These are phyloP conservation scores for Neotoma lepida DNA, from an alignment of 2,113 vertebrate genomes.

Conservation along the genomic window DNA sequence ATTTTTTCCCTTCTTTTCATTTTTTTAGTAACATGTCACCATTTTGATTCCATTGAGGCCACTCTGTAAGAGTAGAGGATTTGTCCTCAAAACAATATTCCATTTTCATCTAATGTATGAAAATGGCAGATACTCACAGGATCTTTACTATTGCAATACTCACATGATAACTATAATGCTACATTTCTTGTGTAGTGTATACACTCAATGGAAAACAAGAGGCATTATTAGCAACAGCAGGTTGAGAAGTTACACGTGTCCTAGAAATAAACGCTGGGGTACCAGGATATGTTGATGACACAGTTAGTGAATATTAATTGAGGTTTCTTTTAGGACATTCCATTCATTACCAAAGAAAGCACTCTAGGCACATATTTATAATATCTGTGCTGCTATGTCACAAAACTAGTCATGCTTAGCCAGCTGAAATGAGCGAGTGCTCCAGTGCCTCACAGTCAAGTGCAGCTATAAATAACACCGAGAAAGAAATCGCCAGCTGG, in stretches of 20 bases:
- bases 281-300: slow-evolving; percentile 76
- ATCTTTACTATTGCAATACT: slow-evolving; percentile 88
- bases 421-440: slow-evolving; percentile 88
- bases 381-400: slow-evolving; percentile 87
- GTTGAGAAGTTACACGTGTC: slow-evolving; percentile 84
- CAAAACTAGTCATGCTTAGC: slow-evolving; percentile 88
- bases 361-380: slow-evolving; percentile 91
- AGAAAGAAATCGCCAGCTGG: slow-evolving; percentile 84
- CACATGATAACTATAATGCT: slow-evolving; percentile 86
- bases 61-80: slow-evolving; percentile 63
- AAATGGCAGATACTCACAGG: slow-evolving; percentile 88
- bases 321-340: slow-evolving; percentile 84
- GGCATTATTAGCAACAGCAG: slow-evolving; percentile 87
- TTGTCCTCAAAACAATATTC: slow-evolving; percentile 92
- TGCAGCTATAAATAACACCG: slow-evolving; percentile 89
- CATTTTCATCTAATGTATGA: slow-evolving; percentile 93
- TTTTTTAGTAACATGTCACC: slow-evolving; percentile 89
- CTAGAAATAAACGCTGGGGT: not conserved
- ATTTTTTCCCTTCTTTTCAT: not conserved
- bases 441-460: slow-evolving; percentile 85
- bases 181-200: slow-evolving; percentile 86
- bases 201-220: slow-evolving; percentile 90
- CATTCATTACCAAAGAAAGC: slow-evolving; percentile 89
- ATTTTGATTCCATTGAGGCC: slow-evolving; percentile 95
- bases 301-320: slow-evolving; percentile 88